A percentile compares a stretch with the other conserved stretches of the same genome.
Evolutionary conservation across 2,797 vertebrate genomes (phyloP).

Genomic region (Diceros bicornis): DNA sequence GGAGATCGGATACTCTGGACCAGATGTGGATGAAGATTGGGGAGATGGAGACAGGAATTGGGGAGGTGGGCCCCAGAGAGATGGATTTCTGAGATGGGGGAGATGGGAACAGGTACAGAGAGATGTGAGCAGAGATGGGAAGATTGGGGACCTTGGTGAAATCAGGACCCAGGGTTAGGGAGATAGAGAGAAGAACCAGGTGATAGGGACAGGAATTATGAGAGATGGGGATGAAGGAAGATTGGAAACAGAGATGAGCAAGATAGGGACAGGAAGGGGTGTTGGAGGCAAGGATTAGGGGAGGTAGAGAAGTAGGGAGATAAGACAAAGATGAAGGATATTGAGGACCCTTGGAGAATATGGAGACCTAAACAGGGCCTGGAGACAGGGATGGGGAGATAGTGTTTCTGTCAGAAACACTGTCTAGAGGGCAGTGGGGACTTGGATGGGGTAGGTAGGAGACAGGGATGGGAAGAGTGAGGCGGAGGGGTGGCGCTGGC

Average conservation of each 20-base stretch:
- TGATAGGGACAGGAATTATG: neutral
- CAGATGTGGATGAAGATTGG: neutral
- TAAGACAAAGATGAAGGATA: conserved; percentile 33
- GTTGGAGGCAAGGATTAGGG: neutral
- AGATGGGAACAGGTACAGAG: neutral
- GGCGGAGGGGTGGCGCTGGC: too few species aligned
- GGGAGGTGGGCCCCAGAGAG: neutral
- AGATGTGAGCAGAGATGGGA: neutral
- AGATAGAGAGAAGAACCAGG: conserved; percentile 22
- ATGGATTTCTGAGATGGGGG: conserved; percentile 20
- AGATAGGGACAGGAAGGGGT: neutral
- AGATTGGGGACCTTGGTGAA: neutral
- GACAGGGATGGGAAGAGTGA: neutral
- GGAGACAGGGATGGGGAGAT: neutral
- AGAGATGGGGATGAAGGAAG: neutral
- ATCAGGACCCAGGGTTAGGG: neutral
- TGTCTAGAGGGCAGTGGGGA: neutral
- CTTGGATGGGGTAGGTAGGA: neutral
- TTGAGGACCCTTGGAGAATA: neutral
- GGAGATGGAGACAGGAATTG: neutral
- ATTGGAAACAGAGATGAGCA: neutral
- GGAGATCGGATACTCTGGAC: neutral
- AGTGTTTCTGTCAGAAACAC: neutral
- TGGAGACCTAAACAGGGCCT: neutral
- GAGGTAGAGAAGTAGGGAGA: neutral